A percentile compares a stretch with the other conserved stretches of the same genome.
Evolutionary conservation across 1,140 invertebrate species (phyloP).

Genomic region (Lepidotrigona ventralis): DNA sequence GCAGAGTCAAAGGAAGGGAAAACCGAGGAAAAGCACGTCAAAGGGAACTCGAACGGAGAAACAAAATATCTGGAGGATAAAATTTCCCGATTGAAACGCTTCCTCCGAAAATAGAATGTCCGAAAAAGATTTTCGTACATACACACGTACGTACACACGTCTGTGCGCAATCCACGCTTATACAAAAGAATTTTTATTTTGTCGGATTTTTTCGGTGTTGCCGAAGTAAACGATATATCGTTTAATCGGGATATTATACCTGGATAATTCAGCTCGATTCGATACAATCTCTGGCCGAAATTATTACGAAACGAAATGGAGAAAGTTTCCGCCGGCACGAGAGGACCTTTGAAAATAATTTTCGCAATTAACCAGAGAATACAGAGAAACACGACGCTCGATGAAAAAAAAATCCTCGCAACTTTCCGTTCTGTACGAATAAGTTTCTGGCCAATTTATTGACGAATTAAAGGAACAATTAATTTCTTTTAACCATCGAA

Average conservation of each 20-base stretch:
- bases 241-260: neutral
- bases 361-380: neutral
- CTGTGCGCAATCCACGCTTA: neutral
- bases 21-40: too few relatives aligned
- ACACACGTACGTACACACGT: too few relatives aligned
- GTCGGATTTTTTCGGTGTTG: neutral
- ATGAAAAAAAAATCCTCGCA: neutral
- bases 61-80: too few relatives aligned
- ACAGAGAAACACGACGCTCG: neutral
- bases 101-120: neutral
- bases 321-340: neutral
- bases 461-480: neutral
- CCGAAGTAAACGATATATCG: neutral
- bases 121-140: neutral
- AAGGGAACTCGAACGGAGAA: neutral
- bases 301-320: neutral
- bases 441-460: neutral
- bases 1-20: too few relatives aligned
- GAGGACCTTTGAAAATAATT: constrained; percentile 5
- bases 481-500: too few relatives aligned
- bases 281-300: neutral
- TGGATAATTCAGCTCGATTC: neutral
- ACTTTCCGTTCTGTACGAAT: neutral
- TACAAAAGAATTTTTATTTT: neutral
- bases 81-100: too few relatives aligned